These are phyloP conservation scores for Brachyalestes nurse DNA, from an alignment of 2,797 vertebrate species.

Conservation along the genomic window DNA sequence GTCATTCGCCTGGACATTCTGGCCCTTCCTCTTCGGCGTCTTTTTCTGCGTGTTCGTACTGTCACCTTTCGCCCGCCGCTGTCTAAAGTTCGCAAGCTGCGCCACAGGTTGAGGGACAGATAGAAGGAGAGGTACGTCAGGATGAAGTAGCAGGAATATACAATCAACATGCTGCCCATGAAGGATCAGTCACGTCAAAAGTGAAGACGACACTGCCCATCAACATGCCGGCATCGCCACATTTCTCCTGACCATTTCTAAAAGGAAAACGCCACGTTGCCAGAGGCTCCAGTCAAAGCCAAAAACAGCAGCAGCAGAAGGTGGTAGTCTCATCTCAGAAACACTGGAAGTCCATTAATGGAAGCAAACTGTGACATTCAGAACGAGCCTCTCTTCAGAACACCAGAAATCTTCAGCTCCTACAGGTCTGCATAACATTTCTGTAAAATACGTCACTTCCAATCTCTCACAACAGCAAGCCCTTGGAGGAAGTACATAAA, in stretches of 20 bases:
- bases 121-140: slow-evolving; percentile 86
- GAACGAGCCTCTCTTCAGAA: neutral
- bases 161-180: slow-evolving; percentile 69
- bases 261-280: neutral
- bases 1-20: slow-evolving; percentile 83
- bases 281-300: slow-evolving; percentile 11
- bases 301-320: neutral
- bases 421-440: neutral
- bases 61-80: slow-evolving; percentile 85
- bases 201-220: neutral
- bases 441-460: neutral
- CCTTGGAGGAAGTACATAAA: neutral
- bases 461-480: neutral
- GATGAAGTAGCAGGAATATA: slow-evolving; percentile 84
- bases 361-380: neutral
- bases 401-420: neutral
- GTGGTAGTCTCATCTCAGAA: slow-evolving; percentile 2
- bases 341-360: neutral
- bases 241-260: neutral
- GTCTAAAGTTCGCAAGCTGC: slow-evolving; percentile 93
- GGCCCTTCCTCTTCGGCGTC: slow-evolving; percentile 90
- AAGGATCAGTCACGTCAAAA: slow-evolving; percentile 49
- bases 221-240: neutral
- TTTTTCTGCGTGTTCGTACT: slow-evolving; percentile 86
- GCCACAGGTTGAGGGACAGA: slow-evolving; percentile 85